Conservation (phyloP, 1,140 invertebrate species). For the Euborellia annulipes region DNA sequence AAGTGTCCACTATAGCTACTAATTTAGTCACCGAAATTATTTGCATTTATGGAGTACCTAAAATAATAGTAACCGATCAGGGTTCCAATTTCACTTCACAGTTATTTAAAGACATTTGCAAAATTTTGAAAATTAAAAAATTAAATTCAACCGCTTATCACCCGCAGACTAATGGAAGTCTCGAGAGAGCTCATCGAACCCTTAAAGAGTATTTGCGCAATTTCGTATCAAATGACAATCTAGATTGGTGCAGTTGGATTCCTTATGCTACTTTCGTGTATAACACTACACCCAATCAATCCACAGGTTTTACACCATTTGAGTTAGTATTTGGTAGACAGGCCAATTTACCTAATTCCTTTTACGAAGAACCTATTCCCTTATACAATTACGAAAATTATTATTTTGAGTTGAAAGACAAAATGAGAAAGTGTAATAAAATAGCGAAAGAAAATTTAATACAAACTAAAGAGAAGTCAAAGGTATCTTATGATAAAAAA, state of each 20-base stretch:
- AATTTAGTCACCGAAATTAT: conserved; percentile 18
- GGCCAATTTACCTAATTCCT: conserved; percentile 17
- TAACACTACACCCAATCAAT: conserved; percentile 20
- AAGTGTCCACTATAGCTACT: conserved; percentile 16
- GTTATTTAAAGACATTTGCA: conserved; percentile 15
- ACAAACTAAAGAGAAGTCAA: too few species aligned
- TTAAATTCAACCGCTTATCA: conserved; percentile 16
- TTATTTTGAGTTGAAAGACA: too few species aligned
- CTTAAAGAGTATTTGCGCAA: conserved; percentile 18
- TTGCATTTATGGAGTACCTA: conserved; percentile 19
- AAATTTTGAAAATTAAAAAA: conserved; percentile 19
- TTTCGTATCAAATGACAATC: conserved; percentile 14
- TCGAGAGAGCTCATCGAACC: conserved; percentile 17
- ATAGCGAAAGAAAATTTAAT: too few species aligned
- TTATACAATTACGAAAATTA: too few species aligned
- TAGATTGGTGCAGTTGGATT: conserved; percentile 23
- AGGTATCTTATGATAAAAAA: too few species aligned
- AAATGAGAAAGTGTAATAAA: too few species aligned
- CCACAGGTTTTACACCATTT: conserved; percentile 20
- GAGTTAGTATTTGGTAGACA: conserved; percentile 20
- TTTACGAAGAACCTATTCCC: too few species aligned
- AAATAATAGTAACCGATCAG: conserved; percentile 21
- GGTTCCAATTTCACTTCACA: conserved; percentile 17
- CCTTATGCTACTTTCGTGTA: conserved; percentile 18
- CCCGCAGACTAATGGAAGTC: conserved; percentile 17